Evolutionary conservation across 2,113 vertebrate genomes (phyloP), one percentile per base, ranked within the genome.

Genomic region (Helogale parvula): DNA sequence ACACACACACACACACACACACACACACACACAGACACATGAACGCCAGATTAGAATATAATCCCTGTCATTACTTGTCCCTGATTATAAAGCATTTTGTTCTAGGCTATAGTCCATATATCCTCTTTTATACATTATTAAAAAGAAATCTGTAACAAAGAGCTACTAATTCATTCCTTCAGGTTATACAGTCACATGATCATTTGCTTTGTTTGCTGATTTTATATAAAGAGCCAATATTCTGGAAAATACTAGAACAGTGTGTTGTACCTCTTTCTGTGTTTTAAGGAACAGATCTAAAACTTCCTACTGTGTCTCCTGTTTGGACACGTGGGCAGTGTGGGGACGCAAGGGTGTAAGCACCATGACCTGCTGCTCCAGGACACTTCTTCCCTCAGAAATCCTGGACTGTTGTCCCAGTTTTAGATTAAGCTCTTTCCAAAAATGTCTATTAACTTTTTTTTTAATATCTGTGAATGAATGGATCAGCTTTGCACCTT

Each of bases 131-230:
- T 31, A 16, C 10, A 29, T 54, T n/a, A 97, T 90, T 57, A 31
- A 54, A 69, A 41, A 74, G 76, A 66, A 86, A 33, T 81, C 65
- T 88, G 23, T 9, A 86, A 77, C 27, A 19, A 71, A 60, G 16
- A 68, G 68, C 81, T 93, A 2, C 65, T 72, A 35, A 80, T 81
- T 57, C 7, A n/a, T 83, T 45, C 81, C 71, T 84, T 72, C 35
- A 29, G 68, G 21, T 57, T 88, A 50, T 84, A 31, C 2, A 13
- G 60, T 54, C 95, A 63, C 33, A 4, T 0, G 21, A 21, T 27
- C 68, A 27, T 45, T 92, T 88, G 95, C 83, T 95, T 83, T 87
- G 77, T 89, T 81, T 90, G 69, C 17, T 1, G 17, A 33, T 33
- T 92, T 95, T 63, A 25, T 88, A 68, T 25, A 76, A 94, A 80